Conservation (phyloP, 2,888 invertebrate genomes). For the Fragum whitleyi region DNA sequence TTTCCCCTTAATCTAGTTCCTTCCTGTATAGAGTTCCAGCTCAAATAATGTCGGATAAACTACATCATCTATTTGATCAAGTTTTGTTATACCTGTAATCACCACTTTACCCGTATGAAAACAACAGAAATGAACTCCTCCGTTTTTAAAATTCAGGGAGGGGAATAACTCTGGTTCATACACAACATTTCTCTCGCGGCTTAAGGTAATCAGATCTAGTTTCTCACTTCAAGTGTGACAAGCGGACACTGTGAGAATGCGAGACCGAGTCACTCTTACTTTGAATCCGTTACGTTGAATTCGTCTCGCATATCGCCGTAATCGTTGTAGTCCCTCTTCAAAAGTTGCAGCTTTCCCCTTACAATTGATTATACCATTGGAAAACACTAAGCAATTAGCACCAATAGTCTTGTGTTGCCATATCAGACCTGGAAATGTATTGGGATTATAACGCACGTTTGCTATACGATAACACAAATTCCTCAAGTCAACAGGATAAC, state of each 20-base stretch:
- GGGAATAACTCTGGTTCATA: constrained; percentile 44
- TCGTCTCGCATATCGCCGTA: constrained; percentile 32
- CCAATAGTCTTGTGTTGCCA: constrained; percentile 41
- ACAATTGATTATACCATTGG: constrained; percentile 39
- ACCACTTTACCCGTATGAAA: constrained; percentile 41
- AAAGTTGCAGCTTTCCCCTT: constrained; percentile 23
- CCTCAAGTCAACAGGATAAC: constrained; percentile 21
- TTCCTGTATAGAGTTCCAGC: constrained; percentile 14
- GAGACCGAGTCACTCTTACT: background rate
- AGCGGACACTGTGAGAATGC: constrained; percentile 25
- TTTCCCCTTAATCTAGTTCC: background rate
- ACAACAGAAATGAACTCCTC: constrained; percentile 30
- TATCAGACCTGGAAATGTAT: constrained; percentile 29
- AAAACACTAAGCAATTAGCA: constrained; percentile 40
- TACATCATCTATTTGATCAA: background rate
- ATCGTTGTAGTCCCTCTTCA: constrained; percentile 11
- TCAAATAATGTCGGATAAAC: constrained; percentile 10
- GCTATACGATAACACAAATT: constrained; percentile 20
- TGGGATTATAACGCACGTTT: constrained; percentile 29
- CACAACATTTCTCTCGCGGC: background rate
- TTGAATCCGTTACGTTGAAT: constrained; percentile 23
- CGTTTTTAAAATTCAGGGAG: constrained; percentile 6
- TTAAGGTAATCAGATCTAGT: constrained; percentile 19
- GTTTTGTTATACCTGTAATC: constrained; percentile 38
- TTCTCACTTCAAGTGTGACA: constrained; percentile 1